Evolutionary conservation across 2,113 vertebrate genomes (phyloP), one percentile per base, ranked within the genome.

Genomic region (Mastomys natalensis): DNA sequence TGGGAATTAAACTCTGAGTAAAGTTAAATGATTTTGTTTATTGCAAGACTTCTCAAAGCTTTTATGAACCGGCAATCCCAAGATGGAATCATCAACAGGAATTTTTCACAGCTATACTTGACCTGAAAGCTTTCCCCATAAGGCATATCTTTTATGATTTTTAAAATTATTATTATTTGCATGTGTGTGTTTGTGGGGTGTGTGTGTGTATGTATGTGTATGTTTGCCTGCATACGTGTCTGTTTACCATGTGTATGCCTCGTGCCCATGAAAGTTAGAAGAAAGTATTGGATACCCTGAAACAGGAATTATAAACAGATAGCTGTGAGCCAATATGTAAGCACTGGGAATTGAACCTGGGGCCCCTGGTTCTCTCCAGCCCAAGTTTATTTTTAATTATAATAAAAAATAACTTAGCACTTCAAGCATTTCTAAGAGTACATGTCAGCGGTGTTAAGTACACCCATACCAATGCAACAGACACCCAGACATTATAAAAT

Each of bases 11-110:
- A 15, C 53, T 77, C 43, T 88, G 84, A 81, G 82, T 16, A 89
- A 93, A 93, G 64, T 66, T 90, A 93, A 94, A 68, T 40, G 16
- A 4, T 26, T 26, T 89, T 21, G 26, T 84, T 93, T 89, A 90
- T 13, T 89, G n/a, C 5, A 94, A 17, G 22, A 55, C 29, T 81
- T 93, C 48, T 82, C 51, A 91, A 73, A 91, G 60, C 3, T 64
- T 96, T 70, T 91, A 34, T 73, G 73, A 94, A 73, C 58, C n/a
- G 1, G 60, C 45, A 51, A 21, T 89, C 45, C 48, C 37, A 84
- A 81, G 72, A 73, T 66, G 9, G 40, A 94, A 93, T 91, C 80
- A 72, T 34, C 73, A 80, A 26, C 34, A 77, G 34, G 3, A 19
- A 43, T 34, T n/a, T 90, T 87, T 55, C 45, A 93, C 22, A 94